Evolutionary conservation across 2,888 invertebrate genomes (phyloP).

Genomic region (Aphidius colemani): DNA sequence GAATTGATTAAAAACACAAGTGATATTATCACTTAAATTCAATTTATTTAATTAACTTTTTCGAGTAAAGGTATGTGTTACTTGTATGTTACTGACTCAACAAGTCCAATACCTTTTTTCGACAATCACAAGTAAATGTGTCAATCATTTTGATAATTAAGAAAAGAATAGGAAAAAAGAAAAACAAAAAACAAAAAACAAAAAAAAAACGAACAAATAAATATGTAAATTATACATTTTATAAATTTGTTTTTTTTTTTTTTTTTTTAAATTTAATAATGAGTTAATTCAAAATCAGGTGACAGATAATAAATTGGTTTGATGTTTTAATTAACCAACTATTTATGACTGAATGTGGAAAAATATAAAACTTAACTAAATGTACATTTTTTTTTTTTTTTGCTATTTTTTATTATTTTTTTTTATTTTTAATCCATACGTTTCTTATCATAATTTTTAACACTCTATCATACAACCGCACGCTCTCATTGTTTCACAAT

Average conservation of each 20-base stretch:
- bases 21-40: not conserved
- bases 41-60: slow-evolving; percentile 30
- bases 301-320: too few relatives aligned
- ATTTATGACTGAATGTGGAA: slow-evolving; percentile 59
- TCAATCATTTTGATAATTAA: too few relatives aligned
- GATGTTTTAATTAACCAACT: slow-evolving; percentile 49
- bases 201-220: slow-evolving; percentile 34
- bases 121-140: too few relatives aligned
- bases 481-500: slow-evolving; percentile 33
- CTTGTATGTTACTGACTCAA: slow-evolving; percentile 47
- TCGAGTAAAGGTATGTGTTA: slow-evolving; percentile 41
- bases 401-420: slow-evolving; percentile 17
- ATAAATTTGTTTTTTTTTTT: slow-evolving; percentile 18
- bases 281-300: too few relatives aligned
- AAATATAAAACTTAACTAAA: slow-evolving; percentile 61
- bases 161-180: too few relatives aligned
- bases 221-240: slow-evolving; percentile 35
- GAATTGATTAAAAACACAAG: too few relatives aligned
- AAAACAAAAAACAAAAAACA: too few relatives aligned
- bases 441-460: slow-evolving; percentile 16
- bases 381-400: slow-evolving; percentile 49
- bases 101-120: slow-evolving; percentile 42
- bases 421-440: too few relatives aligned
- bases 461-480: slow-evolving; percentile 17
- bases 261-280: too few relatives aligned